Conservation (phyloP, 2,797 vertebrate species). For the Artibeus jamaicensis region DNA sequence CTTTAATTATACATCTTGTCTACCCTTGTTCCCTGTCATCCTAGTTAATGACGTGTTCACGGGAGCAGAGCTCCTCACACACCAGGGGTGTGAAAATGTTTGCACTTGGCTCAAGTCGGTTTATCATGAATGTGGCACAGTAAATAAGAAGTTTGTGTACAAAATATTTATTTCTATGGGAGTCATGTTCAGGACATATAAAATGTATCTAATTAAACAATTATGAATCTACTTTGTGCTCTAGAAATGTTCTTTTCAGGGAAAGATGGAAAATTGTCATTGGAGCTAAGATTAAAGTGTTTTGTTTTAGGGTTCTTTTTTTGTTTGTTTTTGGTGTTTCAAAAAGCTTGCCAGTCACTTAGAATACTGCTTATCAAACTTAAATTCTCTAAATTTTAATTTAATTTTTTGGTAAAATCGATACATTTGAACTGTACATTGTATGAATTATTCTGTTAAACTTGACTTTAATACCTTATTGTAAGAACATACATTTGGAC, state of each 20-base stretch:
- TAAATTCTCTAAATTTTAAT: neutral
- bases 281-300: conserved; percentile 11
- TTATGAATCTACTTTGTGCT: conserved; percentile 64
- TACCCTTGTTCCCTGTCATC: conserved; percentile 53
- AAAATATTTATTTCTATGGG: conserved; percentile 68
- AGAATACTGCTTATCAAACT: conserved; percentile 2
- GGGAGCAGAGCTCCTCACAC: conserved; percentile 14
- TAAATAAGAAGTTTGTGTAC: conserved; percentile 68
- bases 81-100: conserved; percentile 40
- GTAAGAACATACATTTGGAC: neutral
- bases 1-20: conserved; percentile 60
- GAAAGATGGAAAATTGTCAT: neutral
- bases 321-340: neutral
- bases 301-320: neutral
- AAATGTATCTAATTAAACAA: conserved; percentile 73
- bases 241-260: conserved; percentile 64
- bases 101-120: conserved; percentile 56
- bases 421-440: neutral
- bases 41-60: conserved; percentile 26
- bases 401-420: conserved; percentile 39
- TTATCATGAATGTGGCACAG: conserved; percentile 52
- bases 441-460: conserved; percentile 24
- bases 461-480: neutral
- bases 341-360: neutral
- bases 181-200: conserved; percentile 67